Evolutionary conservation across 2,888 invertebrate species (phyloP).

Genomic region (Monopis laevigella): DNA sequence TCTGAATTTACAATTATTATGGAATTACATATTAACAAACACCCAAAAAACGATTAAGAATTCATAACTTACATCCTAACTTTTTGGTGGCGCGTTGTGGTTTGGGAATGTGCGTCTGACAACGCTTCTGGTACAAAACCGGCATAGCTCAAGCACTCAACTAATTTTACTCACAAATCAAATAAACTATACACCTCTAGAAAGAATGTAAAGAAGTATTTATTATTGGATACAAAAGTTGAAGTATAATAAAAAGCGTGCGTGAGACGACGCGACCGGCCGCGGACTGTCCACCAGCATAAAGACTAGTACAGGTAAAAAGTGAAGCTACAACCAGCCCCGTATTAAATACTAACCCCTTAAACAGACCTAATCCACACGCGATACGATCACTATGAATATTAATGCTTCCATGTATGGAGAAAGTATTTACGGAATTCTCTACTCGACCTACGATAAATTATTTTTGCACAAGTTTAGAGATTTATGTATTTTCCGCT

Average conservation of each 20-base stretch:
- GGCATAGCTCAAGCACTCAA: constrained; percentile 30
- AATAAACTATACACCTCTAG: no score
- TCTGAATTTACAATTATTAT: no score
- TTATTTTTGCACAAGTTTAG: no score
- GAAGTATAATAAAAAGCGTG: background rate
- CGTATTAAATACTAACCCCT: constrained; percentile 46
- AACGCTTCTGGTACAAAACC: constrained; percentile 46
- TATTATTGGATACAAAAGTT: background rate
- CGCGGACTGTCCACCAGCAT: constrained; percentile 53
- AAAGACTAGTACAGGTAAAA: constrained; percentile 46
- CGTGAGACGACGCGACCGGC: constrained; percentile 38
- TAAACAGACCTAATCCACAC: no score
- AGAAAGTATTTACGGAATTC: background rate
- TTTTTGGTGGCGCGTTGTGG: constrained; percentile 31
- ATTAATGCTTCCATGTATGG: constrained; percentile 27
- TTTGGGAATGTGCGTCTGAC: constrained; percentile 37
- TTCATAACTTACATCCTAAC: constrained; percentile 53
- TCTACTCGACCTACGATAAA: background rate
- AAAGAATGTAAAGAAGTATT: no score
- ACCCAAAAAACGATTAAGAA: no score
- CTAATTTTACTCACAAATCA: no score
- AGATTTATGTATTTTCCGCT: no score
- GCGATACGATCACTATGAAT: constrained; percentile 33
- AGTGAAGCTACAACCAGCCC: constrained; percentile 39
- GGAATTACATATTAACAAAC: no score